Percentiles rank a stretch among this genome's conserved stretches.
Conservation (phyloP, 2,888 invertebrate species). For the Melanchra persicariae region DNA sequence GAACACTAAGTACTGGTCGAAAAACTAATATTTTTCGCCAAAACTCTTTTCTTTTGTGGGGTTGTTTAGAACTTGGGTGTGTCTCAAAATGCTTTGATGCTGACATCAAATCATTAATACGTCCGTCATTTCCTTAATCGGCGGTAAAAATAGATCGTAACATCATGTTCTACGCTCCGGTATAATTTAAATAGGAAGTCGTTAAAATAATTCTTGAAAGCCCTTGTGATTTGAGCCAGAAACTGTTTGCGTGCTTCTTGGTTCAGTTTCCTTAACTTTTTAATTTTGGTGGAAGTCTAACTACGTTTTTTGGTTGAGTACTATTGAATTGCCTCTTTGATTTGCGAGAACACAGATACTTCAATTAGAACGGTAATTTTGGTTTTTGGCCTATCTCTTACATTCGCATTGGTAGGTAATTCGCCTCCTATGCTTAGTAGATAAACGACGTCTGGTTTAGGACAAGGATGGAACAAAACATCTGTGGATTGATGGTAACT, state of each 20-base stretch:
- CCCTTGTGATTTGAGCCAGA: slow-evolving; percentile 18
- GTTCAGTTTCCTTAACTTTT: slow-evolving; percentile 23
- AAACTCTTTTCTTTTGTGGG: neutral
- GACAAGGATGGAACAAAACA: neutral
- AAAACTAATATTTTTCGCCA: slow-evolving; percentile 12
- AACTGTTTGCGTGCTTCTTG: slow-evolving; percentile 33
- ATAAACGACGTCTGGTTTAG: neutral
- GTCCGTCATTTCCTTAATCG: slow-evolving; percentile 47
- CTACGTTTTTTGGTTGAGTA: slow-evolving; percentile 19
- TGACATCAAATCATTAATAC: slow-evolving; percentile 45
- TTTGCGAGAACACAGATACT: slow-evolving; percentile 10
- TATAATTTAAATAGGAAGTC: slow-evolving; percentile 54
- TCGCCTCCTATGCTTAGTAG: too few species aligned
- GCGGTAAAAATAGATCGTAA: slow-evolving; percentile 47
- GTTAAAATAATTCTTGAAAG: slow-evolving; percentile 44
- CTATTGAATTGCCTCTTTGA: slow-evolving; percentile 15
- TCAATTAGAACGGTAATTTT: slow-evolving; percentile 18
- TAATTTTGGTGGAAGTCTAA: slow-evolving; percentile 14
- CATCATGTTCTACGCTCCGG: slow-evolving; percentile 31
- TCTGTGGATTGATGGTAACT: too few species aligned
- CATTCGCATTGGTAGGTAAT: neutral
- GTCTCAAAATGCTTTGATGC: slow-evolving; percentile 39
- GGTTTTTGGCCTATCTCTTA: neutral
- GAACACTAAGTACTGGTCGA: neutral
- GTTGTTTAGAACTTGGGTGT: slow-evolving; percentile 41